Evolutionary conservation across 1,140 invertebrate species (phyloP).

Genomic region (Lasioglossum baleicum): DNA sequence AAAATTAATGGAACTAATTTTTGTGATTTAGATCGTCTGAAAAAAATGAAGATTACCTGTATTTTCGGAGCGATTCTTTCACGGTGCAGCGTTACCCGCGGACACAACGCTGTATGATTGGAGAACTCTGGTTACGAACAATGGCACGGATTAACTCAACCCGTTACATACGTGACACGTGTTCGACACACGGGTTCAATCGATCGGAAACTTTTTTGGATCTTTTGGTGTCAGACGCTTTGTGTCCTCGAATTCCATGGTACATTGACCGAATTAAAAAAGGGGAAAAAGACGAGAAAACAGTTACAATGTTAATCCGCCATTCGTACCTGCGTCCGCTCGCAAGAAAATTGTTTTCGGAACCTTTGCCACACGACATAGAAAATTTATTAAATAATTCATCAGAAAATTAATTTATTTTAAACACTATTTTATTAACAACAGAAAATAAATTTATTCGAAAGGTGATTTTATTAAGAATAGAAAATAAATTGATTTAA

Average conservation of each 20-base stretch:
- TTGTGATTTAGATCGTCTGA: not conserved
- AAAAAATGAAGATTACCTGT: slow-evolving; percentile 9
- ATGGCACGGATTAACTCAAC: slow-evolving; percentile 61
- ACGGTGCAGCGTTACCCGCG: slow-evolving; percentile 21
- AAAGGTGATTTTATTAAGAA: too few relatives aligned
- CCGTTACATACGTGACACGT: slow-evolving; percentile 62
- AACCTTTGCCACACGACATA: too few relatives aligned
- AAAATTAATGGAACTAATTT: not conserved
- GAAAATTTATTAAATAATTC: too few relatives aligned
- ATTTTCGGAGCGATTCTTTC: slow-evolving; percentile 16
- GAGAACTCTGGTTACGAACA: slow-evolving; percentile 64
- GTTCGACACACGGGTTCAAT: slow-evolving; percentile 50
- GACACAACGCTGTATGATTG: slow-evolving; percentile 55
- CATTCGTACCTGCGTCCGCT: not conserved
- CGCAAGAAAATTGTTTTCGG: not conserved
- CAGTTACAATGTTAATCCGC: not conserved
- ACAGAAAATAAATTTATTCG: too few relatives aligned
- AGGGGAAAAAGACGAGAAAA: slow-evolving; percentile 4
- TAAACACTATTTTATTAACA: too few relatives aligned
- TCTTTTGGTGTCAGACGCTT: slow-evolving; percentile 56
- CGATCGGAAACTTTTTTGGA: slow-evolving; percentile 58
- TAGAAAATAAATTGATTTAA: too few relatives aligned
- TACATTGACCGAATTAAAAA: slow-evolving; percentile 32
- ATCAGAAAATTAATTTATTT: too few relatives aligned
- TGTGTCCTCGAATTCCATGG: slow-evolving; percentile 45